Base-by-base conservation (phyloP, 2,797 vertebrate genomes). In the Arctocebus calabarensis region DNA sequence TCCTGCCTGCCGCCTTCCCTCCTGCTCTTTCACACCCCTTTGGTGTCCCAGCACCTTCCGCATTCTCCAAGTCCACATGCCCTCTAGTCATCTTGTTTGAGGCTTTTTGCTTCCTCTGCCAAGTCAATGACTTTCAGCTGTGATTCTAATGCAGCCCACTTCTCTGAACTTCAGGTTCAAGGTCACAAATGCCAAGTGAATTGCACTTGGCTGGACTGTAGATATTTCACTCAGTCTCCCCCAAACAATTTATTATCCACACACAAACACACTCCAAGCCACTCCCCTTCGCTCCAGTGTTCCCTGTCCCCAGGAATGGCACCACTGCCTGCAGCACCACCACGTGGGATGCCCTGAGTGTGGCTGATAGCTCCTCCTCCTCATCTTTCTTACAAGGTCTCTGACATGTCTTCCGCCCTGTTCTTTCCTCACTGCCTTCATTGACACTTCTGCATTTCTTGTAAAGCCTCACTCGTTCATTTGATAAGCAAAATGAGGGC, bases 381-480 rank as follows among this genome's bases (percentile, higher is more conserved):
- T 92, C 13, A 0, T 22, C 68, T 52, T 64, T 61, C 73, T 71
- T 45, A 64, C 61, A 12, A 37, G 13, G 37, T 59, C 48, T 88
- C 88, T 94, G 48, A 92, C 84, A 32, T 16, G 11, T 84, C 78
- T 91, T 25, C 48, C 6, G 0, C 23, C 25, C 34, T 37, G 16
- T 91, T 94, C 59, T 57, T 48, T 96, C 88, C 83, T 92, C 27
- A 48, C 55, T 75, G 64, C 55, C 85, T 88, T 84, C 62, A 14
- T 37, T 87, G 91, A 37, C 75, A 73, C 34, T 95, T 48, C 83
- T 84, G 61, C 74, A 93, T 82, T 74, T 90, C 83, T 92, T 94
- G 29, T 25, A 92, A 87, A 95, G 90, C 32, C 70, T 84, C 45
- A n/a, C 57, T 91, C 61, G 66, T 88, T 75, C 25, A 75, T 86